Conservation (phyloP, 2,113 vertebrate species). For the Asarcornis scutulata region DNA sequence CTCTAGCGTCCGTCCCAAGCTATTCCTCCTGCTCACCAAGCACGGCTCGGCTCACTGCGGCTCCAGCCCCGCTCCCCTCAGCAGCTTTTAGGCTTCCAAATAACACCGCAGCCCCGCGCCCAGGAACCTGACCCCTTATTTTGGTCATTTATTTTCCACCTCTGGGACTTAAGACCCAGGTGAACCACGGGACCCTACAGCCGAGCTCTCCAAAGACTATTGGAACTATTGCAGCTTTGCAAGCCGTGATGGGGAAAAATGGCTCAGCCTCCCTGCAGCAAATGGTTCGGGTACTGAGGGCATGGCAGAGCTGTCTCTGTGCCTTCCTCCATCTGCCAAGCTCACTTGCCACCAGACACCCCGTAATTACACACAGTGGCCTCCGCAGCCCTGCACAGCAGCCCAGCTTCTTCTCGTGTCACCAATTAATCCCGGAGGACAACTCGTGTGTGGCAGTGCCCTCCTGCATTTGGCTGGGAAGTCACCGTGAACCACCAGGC, state of each 20-base stretch:
- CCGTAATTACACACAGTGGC: not conserved
- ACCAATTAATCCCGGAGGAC: not conserved
- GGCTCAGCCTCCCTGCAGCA: no score
- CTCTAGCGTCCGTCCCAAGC: conserved; percentile 4
- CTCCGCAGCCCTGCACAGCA: not conserved
- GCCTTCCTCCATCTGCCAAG: not conserved
- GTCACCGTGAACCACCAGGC: not conserved
- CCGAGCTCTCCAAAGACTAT: no score
- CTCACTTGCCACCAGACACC: not conserved
- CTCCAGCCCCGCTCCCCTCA: not conserved
- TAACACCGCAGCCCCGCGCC: not conserved
- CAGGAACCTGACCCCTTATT: not conserved
- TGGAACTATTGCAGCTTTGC: no score
- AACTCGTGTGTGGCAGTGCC: not conserved
- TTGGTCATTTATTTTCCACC: not conserved
- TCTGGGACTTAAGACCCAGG: no score
- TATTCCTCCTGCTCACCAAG: not conserved
- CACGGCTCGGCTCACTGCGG: accelerated
- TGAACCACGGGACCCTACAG: no score
- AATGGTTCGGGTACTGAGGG: not conserved
- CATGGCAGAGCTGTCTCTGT: not conserved
- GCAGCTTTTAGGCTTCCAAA: not conserved
- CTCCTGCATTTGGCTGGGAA: no score
- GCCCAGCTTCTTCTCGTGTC: not conserved
- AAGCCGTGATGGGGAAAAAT: no score